Percentiles rank a stretch among this genome's conserved stretches.
Conservation (phyloP, 2,797 vertebrate species). For the Alcedo atthis region DNA sequence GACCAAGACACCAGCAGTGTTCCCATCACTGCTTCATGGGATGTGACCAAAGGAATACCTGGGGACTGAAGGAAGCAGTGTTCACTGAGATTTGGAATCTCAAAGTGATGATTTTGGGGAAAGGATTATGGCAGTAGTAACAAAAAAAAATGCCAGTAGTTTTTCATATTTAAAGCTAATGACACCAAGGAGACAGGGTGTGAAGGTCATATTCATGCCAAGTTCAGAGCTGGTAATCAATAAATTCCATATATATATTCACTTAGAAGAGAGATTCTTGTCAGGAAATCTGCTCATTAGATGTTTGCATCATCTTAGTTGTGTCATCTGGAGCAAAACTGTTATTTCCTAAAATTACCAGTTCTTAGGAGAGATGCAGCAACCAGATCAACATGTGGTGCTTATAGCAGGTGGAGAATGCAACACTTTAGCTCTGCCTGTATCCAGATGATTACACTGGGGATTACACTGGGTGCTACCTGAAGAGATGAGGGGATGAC, state of each 20-base stretch:
- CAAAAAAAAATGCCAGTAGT: background rate
- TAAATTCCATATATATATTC: background rate
- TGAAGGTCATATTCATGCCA: background rate
- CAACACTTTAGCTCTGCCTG: background rate
- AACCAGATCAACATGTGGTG: background rate
- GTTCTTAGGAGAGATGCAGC: background rate
- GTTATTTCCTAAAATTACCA: background rate
- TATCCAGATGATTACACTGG: rapidly evolving
- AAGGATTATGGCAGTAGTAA: background rate
- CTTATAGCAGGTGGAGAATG: background rate
- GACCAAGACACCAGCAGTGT: background rate
- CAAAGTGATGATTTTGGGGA: background rate
- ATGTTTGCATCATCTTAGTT: background rate
- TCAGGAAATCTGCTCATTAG: background rate
- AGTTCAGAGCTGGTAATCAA: background rate
- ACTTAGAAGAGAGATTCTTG: background rate
- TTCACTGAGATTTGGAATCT: background rate
- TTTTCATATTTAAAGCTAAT: background rate
- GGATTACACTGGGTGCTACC: background rate
- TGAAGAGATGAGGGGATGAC: background rate
- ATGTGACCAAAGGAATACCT: background rate
- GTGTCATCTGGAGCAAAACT: background rate
- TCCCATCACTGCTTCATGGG: background rate
- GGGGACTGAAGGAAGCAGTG: background rate
- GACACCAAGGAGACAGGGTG: background rate